phyloP scores from a whole-genome alignment of 2,888 invertebrate species.

The Ommatoiulus sabulosus region DNA sequence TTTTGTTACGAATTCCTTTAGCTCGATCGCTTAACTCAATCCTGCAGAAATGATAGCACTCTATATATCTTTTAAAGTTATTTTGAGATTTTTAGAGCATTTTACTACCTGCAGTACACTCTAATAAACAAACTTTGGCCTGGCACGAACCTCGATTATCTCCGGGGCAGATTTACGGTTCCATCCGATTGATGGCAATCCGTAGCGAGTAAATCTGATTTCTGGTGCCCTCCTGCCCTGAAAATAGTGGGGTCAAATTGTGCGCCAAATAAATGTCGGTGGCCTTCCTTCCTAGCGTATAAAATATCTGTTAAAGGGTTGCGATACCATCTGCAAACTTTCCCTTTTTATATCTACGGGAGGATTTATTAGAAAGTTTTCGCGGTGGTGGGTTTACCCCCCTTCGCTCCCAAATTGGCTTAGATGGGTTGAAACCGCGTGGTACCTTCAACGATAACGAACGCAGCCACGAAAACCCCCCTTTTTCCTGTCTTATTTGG shows the following conservation, averaged over 20 bases:
- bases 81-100: too few species aligned
- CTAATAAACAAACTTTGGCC: too few species aligned
- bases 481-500: not conserved
- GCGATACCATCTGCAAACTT: not conserved
- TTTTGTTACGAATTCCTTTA: too few species aligned
- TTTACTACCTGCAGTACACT: too few species aligned
- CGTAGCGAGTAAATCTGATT: not conserved
- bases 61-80: too few species aligned
- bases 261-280: conserved; percentile 18
- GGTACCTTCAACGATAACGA: not conserved
- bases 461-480: not conserved
- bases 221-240: conserved; percentile 14
- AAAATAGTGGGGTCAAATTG: not conserved
- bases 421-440: not conserved
- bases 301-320: conserved; percentile 15
- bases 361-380: not conserved
- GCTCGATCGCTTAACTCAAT: too few species aligned
- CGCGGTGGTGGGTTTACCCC: not conserved
- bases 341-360: not conserved
- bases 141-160: not conserved
- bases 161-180: not conserved
- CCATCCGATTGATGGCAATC: not conserved
- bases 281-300: conserved; percentile 12
- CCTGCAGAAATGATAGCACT: too few species aligned
- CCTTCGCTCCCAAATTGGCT: conserved; percentile 4